Evolutionary conservation across 2,888 invertebrate species (phyloP), one percentile per base, ranked within the genome.

Genomic region (Muschampia plurimacula): DNA sequence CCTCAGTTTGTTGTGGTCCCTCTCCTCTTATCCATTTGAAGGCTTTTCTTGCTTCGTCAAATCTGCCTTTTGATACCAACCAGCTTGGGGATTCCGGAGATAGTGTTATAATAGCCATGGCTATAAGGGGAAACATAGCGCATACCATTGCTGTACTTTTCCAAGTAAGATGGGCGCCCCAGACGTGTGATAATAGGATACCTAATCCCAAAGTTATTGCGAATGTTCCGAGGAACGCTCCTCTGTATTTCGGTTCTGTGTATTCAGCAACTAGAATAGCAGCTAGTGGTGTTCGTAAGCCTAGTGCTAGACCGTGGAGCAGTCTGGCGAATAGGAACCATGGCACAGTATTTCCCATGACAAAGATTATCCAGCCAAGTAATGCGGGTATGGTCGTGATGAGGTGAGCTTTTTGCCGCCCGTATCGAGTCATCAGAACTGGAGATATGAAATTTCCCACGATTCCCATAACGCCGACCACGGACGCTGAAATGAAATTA

Each of bases 81-180:
- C 96, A 97, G 73, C 95, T 92, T 0, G 96, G 96, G 0, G 96
- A 95, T 87, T 97, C 97, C 0, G 96, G 96, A 0, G 94, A 94
- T 2, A 94, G 75, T 59, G 89, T 88, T 10, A 93, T 93, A 2
- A 94, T 90, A 0, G 83, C 87, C 82, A 96, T 90, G 65, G 81
- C 93, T 87, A 82, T 89, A 0, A 95, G 71, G 2, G 96, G 95
- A 59, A 95, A 90, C 57, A 89, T 73, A 0, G 94, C 89, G 75
- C 95, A 95, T 0, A 96, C 89, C 0, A 94, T 86, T 0, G 96
- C 95, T 0, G 96, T 95, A 67, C 90, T 87, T 78, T 95, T 91
- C 96, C 96, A 96, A 3, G 94, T 86, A 3, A 96, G 83, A 82
- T 95, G 95, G 0, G 95, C 95, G 1, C 97, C 97, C 82, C 96